phyloP scores from a whole-genome alignment of 2,113 vertebrate genomes.

The Salvelinus alpinus region DNA sequence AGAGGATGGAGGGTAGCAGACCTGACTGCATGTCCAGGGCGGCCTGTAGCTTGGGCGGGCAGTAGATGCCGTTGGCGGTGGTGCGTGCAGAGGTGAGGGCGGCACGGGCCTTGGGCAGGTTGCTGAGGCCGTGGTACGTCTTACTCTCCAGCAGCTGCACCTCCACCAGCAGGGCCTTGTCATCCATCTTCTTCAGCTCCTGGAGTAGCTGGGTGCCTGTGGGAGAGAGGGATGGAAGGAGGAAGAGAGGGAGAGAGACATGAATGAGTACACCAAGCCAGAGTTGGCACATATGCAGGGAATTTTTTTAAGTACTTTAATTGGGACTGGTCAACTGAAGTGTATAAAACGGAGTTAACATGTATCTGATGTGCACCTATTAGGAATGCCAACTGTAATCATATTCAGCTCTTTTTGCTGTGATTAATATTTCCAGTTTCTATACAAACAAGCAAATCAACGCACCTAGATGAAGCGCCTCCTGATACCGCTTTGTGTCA shows the following conservation, averaged over 20 bases:
- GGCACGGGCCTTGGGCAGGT: slow-evolving; percentile 84
- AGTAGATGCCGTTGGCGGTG: slow-evolving; percentile 92
- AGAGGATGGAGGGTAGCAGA: slow-evolving; percentile 25
- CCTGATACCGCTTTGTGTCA: slow-evolving; percentile 97
- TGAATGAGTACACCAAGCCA: background rate
- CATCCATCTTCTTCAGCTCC: slow-evolving; percentile 92
- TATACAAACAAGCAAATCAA: background rate
- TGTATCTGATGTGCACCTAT: too few species aligned
- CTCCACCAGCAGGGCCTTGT: slow-evolving; percentile 89
- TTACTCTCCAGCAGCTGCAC: slow-evolving; percentile 91
- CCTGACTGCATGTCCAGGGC: slow-evolving; percentile 92
- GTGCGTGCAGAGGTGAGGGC: slow-evolving; percentile 87
- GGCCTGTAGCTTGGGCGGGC: slow-evolving; percentile 88
- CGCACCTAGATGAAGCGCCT: slow-evolving; percentile 94
- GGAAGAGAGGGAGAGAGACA: background rate
- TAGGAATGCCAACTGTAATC: too few species aligned
- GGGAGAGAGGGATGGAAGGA: background rate
- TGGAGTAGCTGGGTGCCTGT: slow-evolving; percentile 85
- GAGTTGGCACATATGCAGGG: background rate
- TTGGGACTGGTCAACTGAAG: too few species aligned
- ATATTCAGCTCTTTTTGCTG: too few species aligned
- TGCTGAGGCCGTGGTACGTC: slow-evolving; percentile 89
- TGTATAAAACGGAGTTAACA: too few species aligned
- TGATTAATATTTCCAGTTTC: too few species aligned
- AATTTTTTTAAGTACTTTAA: too few species aligned